Percentiles rank a stretch among this genome's conserved stretches.
Evolutionary conservation across 2,113 vertebrate species (phyloP).

Genomic region (Arothron firmamentum): DNA sequence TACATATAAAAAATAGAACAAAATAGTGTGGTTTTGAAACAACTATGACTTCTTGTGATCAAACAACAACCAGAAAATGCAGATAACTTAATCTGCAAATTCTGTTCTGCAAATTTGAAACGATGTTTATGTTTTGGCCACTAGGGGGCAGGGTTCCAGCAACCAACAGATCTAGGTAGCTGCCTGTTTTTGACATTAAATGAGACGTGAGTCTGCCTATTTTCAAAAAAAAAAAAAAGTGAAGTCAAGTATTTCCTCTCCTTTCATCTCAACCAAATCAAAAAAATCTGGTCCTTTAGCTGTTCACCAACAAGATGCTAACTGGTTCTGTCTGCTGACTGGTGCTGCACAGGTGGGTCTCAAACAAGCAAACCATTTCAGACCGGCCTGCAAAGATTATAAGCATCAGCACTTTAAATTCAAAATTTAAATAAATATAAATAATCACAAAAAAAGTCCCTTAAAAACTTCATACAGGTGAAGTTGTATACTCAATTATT

Average conservation of each 20-base stretch:
- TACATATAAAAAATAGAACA: not conserved
- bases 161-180: not conserved
- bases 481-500: not conserved
- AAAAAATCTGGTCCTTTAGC: not conserved
- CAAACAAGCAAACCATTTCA: too few relatives aligned
- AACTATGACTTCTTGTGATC: conserved; percentile 9
- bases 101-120: conserved; percentile 8
- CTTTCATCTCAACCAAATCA: too few relatives aligned
- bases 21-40: conserved; percentile 16
- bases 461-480: too few relatives aligned
- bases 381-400: too few relatives aligned
- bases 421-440: too few relatives aligned
- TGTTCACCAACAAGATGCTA: not conserved
- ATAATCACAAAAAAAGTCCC: too few relatives aligned
- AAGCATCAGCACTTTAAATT: too few relatives aligned
- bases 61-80: conserved; percentile 26
- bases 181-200: not conserved
- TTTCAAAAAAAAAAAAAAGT: not conserved
- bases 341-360: too few relatives aligned
- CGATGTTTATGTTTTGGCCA: not conserved
- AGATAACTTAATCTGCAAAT: conserved; percentile 17
- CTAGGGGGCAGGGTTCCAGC: not conserved
- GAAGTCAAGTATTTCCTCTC: too few relatives aligned
- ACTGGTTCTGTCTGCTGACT: not conserved
- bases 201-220: not conserved